These are phyloP conservation scores for Rhynchonycteris naso DNA, from an alignment of 2,797 vertebrate genomes.

Conservation along the genomic window DNA sequence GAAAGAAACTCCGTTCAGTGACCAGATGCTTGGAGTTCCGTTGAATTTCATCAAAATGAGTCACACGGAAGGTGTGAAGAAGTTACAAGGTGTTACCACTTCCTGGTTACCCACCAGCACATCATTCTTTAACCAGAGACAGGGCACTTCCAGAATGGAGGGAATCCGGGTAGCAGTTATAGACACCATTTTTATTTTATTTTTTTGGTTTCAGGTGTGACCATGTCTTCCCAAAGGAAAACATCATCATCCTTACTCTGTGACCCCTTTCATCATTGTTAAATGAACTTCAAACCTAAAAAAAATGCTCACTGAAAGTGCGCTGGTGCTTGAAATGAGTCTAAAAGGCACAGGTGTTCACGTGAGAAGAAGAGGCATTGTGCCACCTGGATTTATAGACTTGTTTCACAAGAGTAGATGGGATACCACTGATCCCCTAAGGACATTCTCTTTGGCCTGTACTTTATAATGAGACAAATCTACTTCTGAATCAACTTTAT, in stretches of 20 bases:
- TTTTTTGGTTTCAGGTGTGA: neutral
- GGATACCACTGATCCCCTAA: neutral
- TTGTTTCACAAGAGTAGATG: neutral
- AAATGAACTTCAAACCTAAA: neutral
- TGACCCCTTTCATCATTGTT: accelerated
- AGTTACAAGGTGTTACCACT: conserved; percentile 34
- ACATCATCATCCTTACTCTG: neutral
- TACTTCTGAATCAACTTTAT: neutral
- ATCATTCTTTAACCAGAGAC: neutral
- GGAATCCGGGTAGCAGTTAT: neutral
- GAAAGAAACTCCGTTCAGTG: neutral
- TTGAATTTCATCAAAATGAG: conserved; percentile 71
- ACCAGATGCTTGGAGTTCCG: conserved; percentile 60
- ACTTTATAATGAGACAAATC: neutral
- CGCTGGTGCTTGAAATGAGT: neutral
- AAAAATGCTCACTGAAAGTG: conserved; percentile 43
- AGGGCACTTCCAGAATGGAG: accelerated
- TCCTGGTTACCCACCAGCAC: conserved; percentile 16
- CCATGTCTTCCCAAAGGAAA: neutral
- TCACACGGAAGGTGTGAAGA: conserved; percentile 63
- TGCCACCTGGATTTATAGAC: neutral
- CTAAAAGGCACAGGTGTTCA: neutral
- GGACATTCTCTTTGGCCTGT: neutral
- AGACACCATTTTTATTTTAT: neutral
- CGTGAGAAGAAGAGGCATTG: neutral